Evolutionary conservation across 1,140 invertebrate species (phyloP).

Genomic region (Halictus rubicundus): DNA sequence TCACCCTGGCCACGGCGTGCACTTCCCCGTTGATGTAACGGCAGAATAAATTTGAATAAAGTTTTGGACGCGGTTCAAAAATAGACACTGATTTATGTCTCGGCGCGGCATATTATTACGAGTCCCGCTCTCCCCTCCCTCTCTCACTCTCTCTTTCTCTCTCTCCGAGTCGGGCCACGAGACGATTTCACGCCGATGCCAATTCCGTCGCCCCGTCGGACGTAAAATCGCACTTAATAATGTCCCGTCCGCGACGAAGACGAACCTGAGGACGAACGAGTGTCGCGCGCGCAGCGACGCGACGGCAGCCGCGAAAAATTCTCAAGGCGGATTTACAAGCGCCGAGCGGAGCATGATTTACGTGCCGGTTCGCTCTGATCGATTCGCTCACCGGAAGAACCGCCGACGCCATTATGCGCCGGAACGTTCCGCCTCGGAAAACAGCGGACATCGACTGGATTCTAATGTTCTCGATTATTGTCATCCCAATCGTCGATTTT

Average conservation of each 20-base stretch:
- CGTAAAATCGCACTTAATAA: conserved; percentile 54
- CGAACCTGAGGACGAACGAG: conserved; percentile 38
- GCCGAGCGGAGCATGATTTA: conserved; percentile 47
- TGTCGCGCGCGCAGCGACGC: neutral
- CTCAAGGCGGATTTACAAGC: conserved; percentile 46
- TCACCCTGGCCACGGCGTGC: conserved; percentile 1
- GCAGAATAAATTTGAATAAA: conserved; percentile 65
- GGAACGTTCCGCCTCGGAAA: neutral
- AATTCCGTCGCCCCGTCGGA: conserved; percentile 44
- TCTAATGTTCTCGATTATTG: too few relatives aligned
- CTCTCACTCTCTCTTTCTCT: too few relatives aligned
- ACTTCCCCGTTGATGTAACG: conserved; percentile 58
- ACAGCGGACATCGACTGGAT: neutral
- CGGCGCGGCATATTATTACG: conserved; percentile 57
- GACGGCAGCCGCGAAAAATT: conserved; percentile 49
- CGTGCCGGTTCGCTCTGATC: conserved; percentile 43
- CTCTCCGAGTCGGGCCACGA: conserved; percentile 26
- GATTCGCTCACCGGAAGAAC: conserved; percentile 32
- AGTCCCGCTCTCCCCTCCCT: neutral
- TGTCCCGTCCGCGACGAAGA: conserved; percentile 44
- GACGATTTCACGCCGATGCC: conserved; percentile 59
- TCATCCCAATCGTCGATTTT: too few relatives aligned
- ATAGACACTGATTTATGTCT: conserved; percentile 62
- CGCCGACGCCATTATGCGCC: neutral
- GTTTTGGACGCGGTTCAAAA: conserved; percentile 62